Evolutionary conservation across 2,888 invertebrate genomes (phyloP).

Genomic region (Temnothorax rugatulus): DNA sequence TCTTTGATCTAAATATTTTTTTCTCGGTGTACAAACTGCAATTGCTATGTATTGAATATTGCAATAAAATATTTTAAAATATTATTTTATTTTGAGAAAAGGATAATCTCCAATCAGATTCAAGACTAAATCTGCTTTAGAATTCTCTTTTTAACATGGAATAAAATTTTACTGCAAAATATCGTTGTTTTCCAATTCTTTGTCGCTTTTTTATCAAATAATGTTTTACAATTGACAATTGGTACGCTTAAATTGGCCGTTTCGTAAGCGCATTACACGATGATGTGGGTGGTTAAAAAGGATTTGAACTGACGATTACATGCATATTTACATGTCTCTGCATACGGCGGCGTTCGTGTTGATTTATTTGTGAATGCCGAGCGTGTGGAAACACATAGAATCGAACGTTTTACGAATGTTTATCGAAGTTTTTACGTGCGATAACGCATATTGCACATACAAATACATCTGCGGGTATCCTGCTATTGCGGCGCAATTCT

Average conservation of each 20-base stretch:
- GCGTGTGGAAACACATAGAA: background rate
- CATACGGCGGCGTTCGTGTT: background rate
- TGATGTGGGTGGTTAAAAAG: constrained; percentile 18
- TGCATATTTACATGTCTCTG: constrained; percentile 15
- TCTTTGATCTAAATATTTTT: too few relatives aligned
- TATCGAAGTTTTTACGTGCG: constrained; percentile 45
- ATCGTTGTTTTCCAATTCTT: background rate
- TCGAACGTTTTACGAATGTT: constrained; percentile 39
- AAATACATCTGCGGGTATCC: background rate
- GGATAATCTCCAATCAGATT: background rate
- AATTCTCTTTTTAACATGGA: background rate
- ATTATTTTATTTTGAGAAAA: background rate
- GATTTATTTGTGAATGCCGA: constrained; percentile 34
- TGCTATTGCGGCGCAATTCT: constrained; percentile 13
- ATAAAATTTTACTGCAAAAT: constrained; percentile 4
- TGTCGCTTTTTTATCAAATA: background rate
- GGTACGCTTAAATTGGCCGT: background rate
- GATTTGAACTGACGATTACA: constrained; percentile 32
- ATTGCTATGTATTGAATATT: background rate
- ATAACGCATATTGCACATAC: constrained; percentile 30
- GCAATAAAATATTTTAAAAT: background rate
- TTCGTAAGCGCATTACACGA: constrained; percentile 20
- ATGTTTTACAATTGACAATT: constrained; percentile 23
- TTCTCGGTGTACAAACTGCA: too few relatives aligned
- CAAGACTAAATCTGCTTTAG: background rate